A percentile compares a stretch with the other conserved stretches of the same genome.
These are phyloP conservation scores for Amphilophus citrinellus DNA, from an alignment of 2,113 vertebrate genomes.

Conservation along the genomic window DNA sequence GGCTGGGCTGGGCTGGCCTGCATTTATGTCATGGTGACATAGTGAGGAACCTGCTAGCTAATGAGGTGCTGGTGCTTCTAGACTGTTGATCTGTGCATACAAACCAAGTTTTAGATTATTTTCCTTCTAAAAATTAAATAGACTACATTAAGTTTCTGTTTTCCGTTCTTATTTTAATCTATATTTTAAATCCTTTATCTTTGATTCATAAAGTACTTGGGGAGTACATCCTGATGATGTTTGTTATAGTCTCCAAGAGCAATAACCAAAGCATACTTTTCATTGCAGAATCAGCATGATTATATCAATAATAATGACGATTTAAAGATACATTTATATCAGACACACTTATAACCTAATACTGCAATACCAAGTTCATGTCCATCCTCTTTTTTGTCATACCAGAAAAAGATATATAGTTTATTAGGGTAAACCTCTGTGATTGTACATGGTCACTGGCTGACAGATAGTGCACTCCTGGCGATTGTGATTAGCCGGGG, in stretches of 20 bases:
- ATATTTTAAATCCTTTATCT: neutral
- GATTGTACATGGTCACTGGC: conserved; percentile 57
- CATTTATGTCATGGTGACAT: conserved; percentile 54
- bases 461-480: conserved; percentile 67
- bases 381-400: neutral
- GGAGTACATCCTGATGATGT: neutral
- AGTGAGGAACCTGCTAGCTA: conserved; percentile 49
- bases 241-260: conserved; percentile 10
- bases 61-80: conserved; percentile 36
- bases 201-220: neutral
- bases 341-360: conserved; percentile 13
- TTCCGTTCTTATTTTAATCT: neutral
- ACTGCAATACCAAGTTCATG: conserved; percentile 17
- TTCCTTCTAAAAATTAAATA: neutral
- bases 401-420: conserved; percentile 28
- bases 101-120: neutral
- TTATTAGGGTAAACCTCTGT: conserved; percentile 58
- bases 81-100: neutral
- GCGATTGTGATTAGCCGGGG: conserved; percentile 75
- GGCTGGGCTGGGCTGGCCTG: conserved; percentile 27
- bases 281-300: conserved; percentile 42
- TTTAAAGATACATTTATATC: neutral
- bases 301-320: conserved; percentile 45
- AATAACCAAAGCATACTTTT: conserved; percentile 3
- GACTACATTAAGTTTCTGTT: neutral